A percentile compares a stretch with the other conserved stretches of the same genome.
Evolutionary conservation across 1,140 invertebrate genomes (phyloP).

Genomic region (Trypoxylus dichotomus): DNA sequence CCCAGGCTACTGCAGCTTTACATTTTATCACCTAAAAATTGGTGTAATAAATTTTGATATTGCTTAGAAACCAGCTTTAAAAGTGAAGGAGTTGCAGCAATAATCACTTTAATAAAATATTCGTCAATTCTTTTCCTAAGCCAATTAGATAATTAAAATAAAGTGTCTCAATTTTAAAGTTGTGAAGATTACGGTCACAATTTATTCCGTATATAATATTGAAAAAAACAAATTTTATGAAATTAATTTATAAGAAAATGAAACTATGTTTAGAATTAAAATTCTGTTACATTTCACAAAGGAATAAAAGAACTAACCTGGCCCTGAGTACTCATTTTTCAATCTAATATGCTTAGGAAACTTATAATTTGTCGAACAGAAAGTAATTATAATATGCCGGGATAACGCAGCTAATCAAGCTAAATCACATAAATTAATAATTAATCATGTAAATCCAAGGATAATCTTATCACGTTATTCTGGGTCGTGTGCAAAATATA

Average conservation of each 20-base stretch:
- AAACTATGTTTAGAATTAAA: too few relatives aligned
- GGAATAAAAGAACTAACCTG: slow-evolving; percentile 3
- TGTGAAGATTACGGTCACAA: too few relatives aligned
- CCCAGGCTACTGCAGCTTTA: slow-evolving; percentile 91
- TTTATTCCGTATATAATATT: too few relatives aligned
- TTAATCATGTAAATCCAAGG: not conserved
- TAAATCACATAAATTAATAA: not conserved
- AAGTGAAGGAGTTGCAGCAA: not conserved
- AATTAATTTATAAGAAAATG: not conserved
- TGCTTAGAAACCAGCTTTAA: not conserved
- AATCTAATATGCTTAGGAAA: not conserved
- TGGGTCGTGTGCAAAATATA: not conserved
- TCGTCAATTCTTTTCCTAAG: too few relatives aligned
- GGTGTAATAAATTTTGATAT: too few relatives aligned
- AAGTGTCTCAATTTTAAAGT: too few relatives aligned
- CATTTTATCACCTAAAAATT: slow-evolving; percentile 75
- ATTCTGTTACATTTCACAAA: not conserved
- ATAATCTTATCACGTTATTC: not conserved
- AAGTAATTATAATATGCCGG: not conserved
- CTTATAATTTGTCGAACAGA: not conserved
- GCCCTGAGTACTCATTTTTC: slow-evolving; percentile 4
- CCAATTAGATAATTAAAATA: too few relatives aligned
- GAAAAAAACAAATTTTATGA: not conserved
- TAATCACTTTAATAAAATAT: too few relatives aligned
- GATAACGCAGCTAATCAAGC: not conserved